Evolutionary conservation across 37 sponge, comb jelly and placozoan genomes (phyloP).

Genomic region (Eunapius fragilis): DNA sequence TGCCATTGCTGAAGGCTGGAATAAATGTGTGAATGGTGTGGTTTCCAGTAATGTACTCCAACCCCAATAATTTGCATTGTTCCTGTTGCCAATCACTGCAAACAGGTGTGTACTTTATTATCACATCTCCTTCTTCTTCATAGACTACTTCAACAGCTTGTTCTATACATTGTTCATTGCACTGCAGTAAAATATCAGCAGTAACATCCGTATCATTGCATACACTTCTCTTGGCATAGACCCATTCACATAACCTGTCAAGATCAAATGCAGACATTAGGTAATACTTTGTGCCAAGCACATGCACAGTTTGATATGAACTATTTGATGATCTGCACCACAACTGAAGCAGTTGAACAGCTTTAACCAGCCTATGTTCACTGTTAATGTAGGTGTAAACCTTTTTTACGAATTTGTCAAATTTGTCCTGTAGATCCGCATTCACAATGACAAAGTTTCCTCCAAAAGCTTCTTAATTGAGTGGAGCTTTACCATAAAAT

Average conservation of each 20-base stretch:
- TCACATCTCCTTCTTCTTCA: not conserved
- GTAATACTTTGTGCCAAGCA: not conserved
- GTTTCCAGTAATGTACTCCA: not conserved
- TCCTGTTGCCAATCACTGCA: not conserved
- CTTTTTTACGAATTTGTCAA: not conserved
- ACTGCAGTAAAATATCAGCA: too few species aligned
- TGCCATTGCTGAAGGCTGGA: too few species aligned
- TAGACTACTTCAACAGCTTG: not conserved
- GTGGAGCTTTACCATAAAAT: not conserved
- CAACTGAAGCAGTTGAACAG: not conserved
- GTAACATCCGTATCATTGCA: not conserved
- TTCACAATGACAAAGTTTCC: not conserved
- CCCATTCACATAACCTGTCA: not conserved
- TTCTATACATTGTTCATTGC: too few species aligned
- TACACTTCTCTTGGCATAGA: not conserved
- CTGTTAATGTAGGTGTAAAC: not conserved
- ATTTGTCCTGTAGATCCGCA: not conserved
- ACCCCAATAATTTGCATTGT: not conserved
- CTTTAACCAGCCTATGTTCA: not conserved
- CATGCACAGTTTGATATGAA: not conserved
- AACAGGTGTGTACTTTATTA: not conserved
- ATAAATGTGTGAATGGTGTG: too few species aligned
- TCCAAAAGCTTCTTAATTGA: not conserved
- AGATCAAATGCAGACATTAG: not conserved
- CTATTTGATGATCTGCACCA: not conserved